Conservation (phyloP, 2,113 vertebrate species). For the Camelus dromedarius region DNA sequence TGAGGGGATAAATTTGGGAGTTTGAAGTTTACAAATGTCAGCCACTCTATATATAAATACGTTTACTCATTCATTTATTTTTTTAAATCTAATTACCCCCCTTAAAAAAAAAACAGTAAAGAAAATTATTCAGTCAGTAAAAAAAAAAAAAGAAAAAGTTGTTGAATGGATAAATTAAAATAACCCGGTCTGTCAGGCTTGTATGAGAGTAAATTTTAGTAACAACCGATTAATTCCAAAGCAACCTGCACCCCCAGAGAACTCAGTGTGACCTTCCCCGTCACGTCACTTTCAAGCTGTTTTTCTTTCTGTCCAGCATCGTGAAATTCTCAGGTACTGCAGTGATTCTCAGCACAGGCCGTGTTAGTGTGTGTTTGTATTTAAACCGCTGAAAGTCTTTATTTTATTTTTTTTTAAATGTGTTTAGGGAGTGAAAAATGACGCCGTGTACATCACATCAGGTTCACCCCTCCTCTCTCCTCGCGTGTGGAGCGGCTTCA, state of each 20-base stretch:
- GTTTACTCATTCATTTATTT: too few relatives aligned
- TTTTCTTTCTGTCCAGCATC: background rate
- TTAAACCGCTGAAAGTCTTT: background rate
- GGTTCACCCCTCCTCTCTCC: background rate
- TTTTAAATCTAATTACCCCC: too few relatives aligned
- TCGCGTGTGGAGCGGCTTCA: background rate
- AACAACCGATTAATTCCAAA: too few relatives aligned
- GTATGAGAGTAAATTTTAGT: too few relatives aligned
- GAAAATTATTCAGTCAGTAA: too few relatives aligned
- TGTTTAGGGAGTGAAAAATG: background rate
- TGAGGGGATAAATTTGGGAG: too few relatives aligned
- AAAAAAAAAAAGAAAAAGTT: too few relatives aligned
- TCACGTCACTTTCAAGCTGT: accelerated
- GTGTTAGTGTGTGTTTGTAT: background rate
- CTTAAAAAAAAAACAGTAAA: too few relatives aligned
- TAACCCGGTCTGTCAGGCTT: background rate
- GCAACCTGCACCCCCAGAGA: background rate
- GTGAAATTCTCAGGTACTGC: background rate
- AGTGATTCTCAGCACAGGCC: background rate
- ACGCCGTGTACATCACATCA: accelerated
- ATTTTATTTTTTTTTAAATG: background rate
- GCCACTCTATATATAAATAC: too few relatives aligned
- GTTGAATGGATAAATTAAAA: background rate
- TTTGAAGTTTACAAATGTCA: too few relatives aligned
- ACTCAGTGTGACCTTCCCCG: background rate